Base-by-base conservation (phyloP, 2,888 invertebrate species). In the Gortyna flavago region DNA sequence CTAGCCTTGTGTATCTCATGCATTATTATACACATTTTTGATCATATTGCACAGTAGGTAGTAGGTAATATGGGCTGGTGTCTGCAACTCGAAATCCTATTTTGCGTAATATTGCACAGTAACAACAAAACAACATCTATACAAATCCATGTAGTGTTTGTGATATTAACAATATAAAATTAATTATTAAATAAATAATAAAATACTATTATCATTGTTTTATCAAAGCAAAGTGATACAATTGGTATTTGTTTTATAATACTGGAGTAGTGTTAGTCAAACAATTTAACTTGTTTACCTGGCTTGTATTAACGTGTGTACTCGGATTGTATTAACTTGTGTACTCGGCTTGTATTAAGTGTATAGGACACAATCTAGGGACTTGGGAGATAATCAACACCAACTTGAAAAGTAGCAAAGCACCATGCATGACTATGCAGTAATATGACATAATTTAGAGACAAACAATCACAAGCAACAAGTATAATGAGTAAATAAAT, bases 181-280 rank as follows among this genome's bases (percentile, higher is more conserved):
- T 54, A 62, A 29, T 48, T 64, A 29, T 8, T 54, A 62, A 29
- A 57, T 64, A 51, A 59, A 78, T n/a, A 35, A 54, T 54, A 75
- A 67, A 62, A 18, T 21, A 62, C 32, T 35, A 18, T 1, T 44
- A 35, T 44, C 51, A 70, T 44, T 72, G 48, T 73, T 80, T 65
- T 44, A 72, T 64, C 29, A 64, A 48, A 65, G 32, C 57, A 35
- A 25, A 51, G 21, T 32, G 57, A n/a, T 48, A 57, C 21, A 65
- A 72, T 59, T 21, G 65, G 32, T n/a, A 38, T 71, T 80, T 71
- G 71, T 48, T 78, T 78, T 64, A 68, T 32, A 48, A 41, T 51
- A 44, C 18, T 25, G 18, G 21, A 48, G 59, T 57, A 21, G 8
- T 64, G 13, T 9, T 35, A 29, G 35, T 57, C 16, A 64, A 76